These are phyloP conservation scores for Drosophila pachea DNA, from an alignment of 1,140 invertebrate species.

Conservation along the genomic window DNA sequence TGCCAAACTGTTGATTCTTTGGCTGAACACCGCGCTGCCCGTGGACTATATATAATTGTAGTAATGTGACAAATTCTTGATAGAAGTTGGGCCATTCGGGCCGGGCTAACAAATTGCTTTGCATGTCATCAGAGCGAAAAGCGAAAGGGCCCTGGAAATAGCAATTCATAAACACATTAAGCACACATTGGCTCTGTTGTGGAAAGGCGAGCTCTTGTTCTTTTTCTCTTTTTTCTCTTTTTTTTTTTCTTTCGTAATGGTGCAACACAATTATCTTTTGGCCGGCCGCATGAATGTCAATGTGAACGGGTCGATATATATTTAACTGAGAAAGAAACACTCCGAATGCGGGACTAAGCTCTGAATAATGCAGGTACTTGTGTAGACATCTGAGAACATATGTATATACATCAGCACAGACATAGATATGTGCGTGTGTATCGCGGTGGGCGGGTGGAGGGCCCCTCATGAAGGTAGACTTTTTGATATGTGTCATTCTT, in stretches of 20 bases:
- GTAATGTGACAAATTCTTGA: conserved; percentile 33
- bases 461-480: no score
- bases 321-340: conserved; percentile 2
- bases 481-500: conserved; percentile 1
- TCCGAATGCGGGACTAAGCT: neutral
- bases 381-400: no score
- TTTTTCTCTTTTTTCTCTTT: neutral
- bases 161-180: conserved; percentile 59
- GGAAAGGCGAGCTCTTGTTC: conserved; percentile 17
- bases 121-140: conserved; percentile 39
- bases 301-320: conserved; percentile 11
- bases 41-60: conserved; percentile 11
- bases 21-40: conserved; percentile 4
- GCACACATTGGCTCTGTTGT: conserved; percentile 44
- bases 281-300: neutral
- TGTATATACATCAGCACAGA: neutral
- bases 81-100: conserved; percentile 14
- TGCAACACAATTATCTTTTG: conserved; percentile 37
- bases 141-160: conserved; percentile 32
- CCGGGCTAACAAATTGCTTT: conserved; percentile 40
- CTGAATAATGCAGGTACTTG: no score
- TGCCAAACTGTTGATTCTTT: conserved; percentile 73
- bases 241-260: conserved; percentile 14
- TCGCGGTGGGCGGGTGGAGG: neutral
- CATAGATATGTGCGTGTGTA: neutral